A percentile compares a stretch with the other conserved stretches of the same genome.
These are phyloP conservation scores for Drosophila arizonae DNA, from an alignment of 1,140 invertebrate species.

Conservation along the genomic window DNA sequence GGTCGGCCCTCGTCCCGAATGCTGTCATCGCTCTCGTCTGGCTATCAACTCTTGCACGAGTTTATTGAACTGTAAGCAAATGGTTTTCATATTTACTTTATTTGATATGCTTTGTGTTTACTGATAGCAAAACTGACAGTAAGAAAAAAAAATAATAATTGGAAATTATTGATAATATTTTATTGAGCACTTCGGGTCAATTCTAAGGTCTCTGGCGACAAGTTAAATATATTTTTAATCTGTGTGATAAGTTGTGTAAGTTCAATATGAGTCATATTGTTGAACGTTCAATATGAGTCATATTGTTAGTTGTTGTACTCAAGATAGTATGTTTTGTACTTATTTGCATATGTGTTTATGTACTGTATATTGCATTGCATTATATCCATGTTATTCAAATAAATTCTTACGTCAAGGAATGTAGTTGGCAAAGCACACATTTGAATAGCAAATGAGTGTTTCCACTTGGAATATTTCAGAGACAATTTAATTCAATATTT, in stretches of 20 bases:
- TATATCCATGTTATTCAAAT: no score
- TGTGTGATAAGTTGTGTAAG: neutral
- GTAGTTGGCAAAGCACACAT: no score
- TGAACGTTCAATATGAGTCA: no score
- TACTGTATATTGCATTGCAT: no score
- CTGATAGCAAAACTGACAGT: slow-evolving; percentile 17
- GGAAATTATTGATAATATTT: slow-evolving; percentile 5
- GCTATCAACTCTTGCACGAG: slow-evolving; percentile 2
- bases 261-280: no score
- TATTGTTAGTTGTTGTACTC: no score
- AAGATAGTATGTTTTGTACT: no score
- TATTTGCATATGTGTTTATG: no score
- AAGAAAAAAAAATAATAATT: neutral
- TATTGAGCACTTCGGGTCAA: neutral
- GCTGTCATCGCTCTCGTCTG: slow-evolving; percentile 4
- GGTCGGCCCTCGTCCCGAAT: neutral
- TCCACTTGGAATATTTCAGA: no score
- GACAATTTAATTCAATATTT: no score
- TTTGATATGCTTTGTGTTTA: slow-evolving; percentile 5
- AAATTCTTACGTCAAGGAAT: no score
- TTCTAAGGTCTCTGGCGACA: neutral
- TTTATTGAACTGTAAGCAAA: slow-evolving; percentile 38
- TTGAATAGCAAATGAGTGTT: no score
- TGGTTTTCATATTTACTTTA: slow-evolving; percentile 4
- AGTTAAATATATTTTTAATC: neutral